These are phyloP conservation scores for Acronicta leporina DNA, from an alignment of 2,888 invertebrate species.

Conservation along the genomic window DNA sequence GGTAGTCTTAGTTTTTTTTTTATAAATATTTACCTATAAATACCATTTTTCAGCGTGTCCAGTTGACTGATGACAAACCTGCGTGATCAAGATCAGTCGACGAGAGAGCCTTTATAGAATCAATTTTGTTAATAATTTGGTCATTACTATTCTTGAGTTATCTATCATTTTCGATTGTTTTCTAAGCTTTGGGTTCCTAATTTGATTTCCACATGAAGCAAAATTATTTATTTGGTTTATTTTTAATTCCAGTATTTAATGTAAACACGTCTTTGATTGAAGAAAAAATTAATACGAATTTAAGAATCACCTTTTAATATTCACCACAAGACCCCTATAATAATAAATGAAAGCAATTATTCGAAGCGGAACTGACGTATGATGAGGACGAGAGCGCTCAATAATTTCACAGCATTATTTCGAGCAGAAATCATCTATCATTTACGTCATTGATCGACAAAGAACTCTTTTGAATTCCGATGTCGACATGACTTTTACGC, in stretches of 20 bases:
- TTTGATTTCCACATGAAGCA: too few relatives aligned
- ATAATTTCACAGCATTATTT: conserved; percentile 47
- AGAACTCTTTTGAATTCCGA: conserved; percentile 45
- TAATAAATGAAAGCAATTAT: conserved; percentile 35
- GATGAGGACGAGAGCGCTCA: conserved; percentile 31
- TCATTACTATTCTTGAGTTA: too few relatives aligned
- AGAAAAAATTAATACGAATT: too few relatives aligned
- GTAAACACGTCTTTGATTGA: too few relatives aligned
- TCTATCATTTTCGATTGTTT: too few relatives aligned
- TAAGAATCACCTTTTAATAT: background rate
- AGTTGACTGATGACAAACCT: too few relatives aligned
- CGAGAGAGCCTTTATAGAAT: too few relatives aligned
- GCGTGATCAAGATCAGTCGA: too few relatives aligned
- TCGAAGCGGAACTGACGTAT: conserved; percentile 22
- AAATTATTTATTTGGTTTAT: too few relatives aligned
- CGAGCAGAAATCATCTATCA: conserved; percentile 43
- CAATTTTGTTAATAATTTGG: background rate
- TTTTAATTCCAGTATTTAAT: too few relatives aligned
- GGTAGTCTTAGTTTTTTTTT: background rate
- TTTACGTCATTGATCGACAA: conserved; percentile 49
- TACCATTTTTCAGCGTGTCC: too few relatives aligned
- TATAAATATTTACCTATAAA: background rate
- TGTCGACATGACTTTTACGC: conserved; percentile 48
- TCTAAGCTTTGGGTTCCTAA: too few relatives aligned
- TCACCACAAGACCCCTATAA: conserved; percentile 14